Base-by-base conservation (phyloP, 1,140 invertebrate genomes). In the Zophobas morio region DNA sequence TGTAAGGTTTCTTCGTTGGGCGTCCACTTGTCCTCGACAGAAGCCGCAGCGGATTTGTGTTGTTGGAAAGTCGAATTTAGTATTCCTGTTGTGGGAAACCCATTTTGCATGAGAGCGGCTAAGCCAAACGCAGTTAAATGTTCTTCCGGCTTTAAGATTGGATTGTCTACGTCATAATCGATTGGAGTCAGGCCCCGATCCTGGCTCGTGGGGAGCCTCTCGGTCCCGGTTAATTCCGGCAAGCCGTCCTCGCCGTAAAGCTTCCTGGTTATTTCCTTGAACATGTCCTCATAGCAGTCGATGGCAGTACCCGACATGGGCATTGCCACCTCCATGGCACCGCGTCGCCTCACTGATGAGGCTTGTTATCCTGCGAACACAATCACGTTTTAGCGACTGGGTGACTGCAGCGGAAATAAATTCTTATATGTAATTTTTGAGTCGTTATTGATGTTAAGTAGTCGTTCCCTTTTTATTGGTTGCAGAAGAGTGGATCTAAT, bases 201-300 rank as follows among this genome's bases (percentile, higher is more conserved):
- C 75, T 81, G 80, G 5, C 82, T 79, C 47, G 82, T 47, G 84
- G 88, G 66, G 81, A 88, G 78, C 78, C 86, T 72, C 47, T 85
- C 84, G 34, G 79, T 85, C 70, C 87, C 85, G 74, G 87, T 86
- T 76, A 89, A 84, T 79, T 89, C 88, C 77, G 89, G 88, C 74
- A 88, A 87, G 76, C 91, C 91, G 87, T 96, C 94, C 84, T 96
- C 94, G 70, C 95, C 95, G 86, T 96, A 96, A 57, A 96, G 88
- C 88, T 96, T 96, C 82, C 94, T 92, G 53, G 94, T 96, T 81
- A 96, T 96, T 89, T 96, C 95, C 87, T 96, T 96, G 85, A 95
- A 93, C 90, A 93, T 93, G 80, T 93, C 92, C 85, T 93, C 92
- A 84, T 93, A 92, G 84, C 89, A 90, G 82, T 92, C 91, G 82